phyloP scores from a whole-genome alignment of 2,797 vertebrate species.

The Austrolebias charrua region DNA sequence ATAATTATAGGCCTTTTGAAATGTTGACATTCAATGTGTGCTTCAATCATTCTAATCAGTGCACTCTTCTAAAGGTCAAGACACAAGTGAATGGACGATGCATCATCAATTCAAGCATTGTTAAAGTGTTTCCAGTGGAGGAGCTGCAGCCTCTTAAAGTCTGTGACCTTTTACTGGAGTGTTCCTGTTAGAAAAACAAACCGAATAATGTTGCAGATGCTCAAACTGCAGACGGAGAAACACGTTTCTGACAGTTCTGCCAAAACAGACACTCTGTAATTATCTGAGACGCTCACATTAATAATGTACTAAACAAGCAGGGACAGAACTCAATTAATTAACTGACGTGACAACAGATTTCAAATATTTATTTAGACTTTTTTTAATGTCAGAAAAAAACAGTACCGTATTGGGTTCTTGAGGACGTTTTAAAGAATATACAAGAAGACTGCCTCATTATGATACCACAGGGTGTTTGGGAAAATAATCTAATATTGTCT shows the following conservation, averaged over 20 bases:
- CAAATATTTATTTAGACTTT: background rate
- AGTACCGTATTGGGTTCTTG: background rate
- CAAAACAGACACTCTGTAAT: conserved; percentile 1
- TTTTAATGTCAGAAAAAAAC: background rate
- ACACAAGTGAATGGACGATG: conserved; percentile 18
- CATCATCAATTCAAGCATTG: conserved; percentile 34
- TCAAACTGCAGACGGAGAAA: conserved; percentile 18
- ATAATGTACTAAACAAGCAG: conserved; percentile 1
- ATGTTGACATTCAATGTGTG: conserved; percentile 15
- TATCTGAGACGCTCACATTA: background rate
- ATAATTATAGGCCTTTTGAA: conserved; percentile 24
- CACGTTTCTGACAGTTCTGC: background rate
- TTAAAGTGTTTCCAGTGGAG: conserved; percentile 20
- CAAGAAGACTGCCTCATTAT: background rate
- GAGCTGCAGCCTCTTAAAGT: conserved; percentile 21
- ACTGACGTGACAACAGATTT: background rate
- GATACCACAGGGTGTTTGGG: background rate
- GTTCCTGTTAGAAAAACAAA: conserved; percentile 23
- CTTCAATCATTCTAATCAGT: conserved; percentile 30
- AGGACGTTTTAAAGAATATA: conserved; percentile 1
- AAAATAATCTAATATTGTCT: conserved; percentile 10
- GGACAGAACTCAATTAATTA: background rate
- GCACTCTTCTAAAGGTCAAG: conserved; percentile 40
- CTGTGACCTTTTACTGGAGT: conserved; percentile 46
- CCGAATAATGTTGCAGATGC: conserved; percentile 35